Base-by-base conservation (phyloP, 2,113 vertebrate species). In the Origma solitaria region DNA sequence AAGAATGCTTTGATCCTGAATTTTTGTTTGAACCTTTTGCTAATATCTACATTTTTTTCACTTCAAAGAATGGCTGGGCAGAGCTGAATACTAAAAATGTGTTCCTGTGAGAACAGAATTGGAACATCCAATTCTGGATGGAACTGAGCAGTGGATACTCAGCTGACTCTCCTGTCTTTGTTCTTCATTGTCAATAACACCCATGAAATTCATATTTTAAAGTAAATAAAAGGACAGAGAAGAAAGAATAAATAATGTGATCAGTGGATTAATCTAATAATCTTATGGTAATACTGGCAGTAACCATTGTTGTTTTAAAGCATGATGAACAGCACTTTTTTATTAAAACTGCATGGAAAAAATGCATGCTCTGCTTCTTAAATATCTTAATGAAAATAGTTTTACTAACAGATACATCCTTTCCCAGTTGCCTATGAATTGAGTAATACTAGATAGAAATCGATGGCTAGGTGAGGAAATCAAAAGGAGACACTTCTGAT, bases 261-360 rank as follows among this genome's bases (percentile, higher is more conserved):
- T 95, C 66, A 45, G 92, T 79, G 65, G 81, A 95, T 92, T 94
- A 95, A 94, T 96, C 89, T 96, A 96, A 91, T 97, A 95, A 95
- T 92, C 61, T 94, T 90, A 90, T 72, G 89, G 91, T 92, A 85
- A 81, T 83, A 44, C 24, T 73, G 71, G 64, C 64, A 86, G 82
- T 78, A 77, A 73, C 23, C 23, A 47, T 11, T 82, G 70, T 68
- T 90, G 50, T 84, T 97, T 94, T 93, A 95, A 96, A 85, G 45
- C 28, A 79, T 1, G 2, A 69, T 80, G 88, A 97, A 69, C 53
- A 82, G 79, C 2, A 6, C 25, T 86, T 82, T 95, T 93, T 96
- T 60, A 94, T 97, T 96, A 95, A 97, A 94, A 50, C 65, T 91
- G 37, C 42, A 50, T 24, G 14, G 21, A 78, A 87, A 89, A 89